A percentile compares a stretch with the other conserved stretches of the same genome.
Conservation (phyloP, 2,113 vertebrate genomes). For the Macheiramphus alcinus region DNA sequence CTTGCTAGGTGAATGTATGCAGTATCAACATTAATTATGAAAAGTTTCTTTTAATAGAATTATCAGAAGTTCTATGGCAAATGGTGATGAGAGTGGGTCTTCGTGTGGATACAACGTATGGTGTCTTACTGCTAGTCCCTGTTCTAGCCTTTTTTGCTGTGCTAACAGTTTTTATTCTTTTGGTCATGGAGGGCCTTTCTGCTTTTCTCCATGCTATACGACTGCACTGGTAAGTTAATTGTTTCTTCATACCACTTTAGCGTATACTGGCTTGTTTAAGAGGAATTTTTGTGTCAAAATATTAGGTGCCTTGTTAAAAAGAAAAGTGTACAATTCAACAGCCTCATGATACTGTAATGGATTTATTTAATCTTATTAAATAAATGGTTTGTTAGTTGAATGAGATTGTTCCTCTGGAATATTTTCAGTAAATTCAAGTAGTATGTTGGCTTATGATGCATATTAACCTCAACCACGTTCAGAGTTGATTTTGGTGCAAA, state of each 20-base stretch:
- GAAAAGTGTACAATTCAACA: background rate
- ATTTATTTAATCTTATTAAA: background rate
- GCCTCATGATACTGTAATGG: background rate
- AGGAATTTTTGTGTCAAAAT: background rate
- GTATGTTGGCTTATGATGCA: background rate
- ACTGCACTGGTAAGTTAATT: slow-evolving; percentile 87
- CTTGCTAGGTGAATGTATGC: background rate
- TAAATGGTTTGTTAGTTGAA: background rate
- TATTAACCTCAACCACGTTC: background rate
- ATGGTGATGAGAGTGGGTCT: slow-evolving; percentile 93
- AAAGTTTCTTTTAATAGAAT: slow-evolving; percentile 68
- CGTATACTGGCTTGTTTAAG: background rate
- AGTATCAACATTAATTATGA: background rate
- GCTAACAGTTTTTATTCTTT: slow-evolving; percentile 89
- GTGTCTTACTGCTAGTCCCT: slow-evolving; percentile 84
- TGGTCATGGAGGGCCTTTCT: slow-evolving; percentile 97
- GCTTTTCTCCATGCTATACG: slow-evolving; percentile 96
- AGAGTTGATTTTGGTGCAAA: background rate
- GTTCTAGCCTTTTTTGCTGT: slow-evolving; percentile 84
- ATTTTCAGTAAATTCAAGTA: background rate
- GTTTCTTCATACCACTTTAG: background rate
- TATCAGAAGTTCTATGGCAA: slow-evolving; percentile 93
- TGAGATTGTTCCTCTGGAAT: background rate
- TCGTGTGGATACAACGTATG: slow-evolving; percentile 75
- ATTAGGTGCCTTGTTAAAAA: background rate